Conservation (phyloP, 2,888 invertebrate species). For the Abrostola triplasia region DNA sequence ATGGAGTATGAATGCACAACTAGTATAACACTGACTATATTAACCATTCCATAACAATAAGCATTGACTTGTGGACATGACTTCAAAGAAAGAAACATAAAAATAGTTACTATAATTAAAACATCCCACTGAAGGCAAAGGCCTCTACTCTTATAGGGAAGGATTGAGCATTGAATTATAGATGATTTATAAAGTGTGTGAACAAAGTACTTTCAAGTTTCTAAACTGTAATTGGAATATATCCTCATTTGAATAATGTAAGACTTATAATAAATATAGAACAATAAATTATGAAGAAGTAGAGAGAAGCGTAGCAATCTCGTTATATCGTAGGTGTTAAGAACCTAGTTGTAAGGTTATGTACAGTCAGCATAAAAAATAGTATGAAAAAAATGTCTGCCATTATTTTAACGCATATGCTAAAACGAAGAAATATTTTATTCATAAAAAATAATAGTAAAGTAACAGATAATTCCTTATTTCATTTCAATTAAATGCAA, state of each 20-base stretch:
- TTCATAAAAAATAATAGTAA: neutral
- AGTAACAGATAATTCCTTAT: neutral
- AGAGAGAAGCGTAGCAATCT: constrained; percentile 54
- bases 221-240: neutral
- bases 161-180: too few species aligned
- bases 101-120: too few species aligned
- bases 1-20: constrained; percentile 32
- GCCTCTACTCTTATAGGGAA: too few species aligned
- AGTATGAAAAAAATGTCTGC: neutral
- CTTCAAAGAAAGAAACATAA: too few species aligned
- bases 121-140: too few species aligned
- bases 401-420: too few species aligned
- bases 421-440: neutral
- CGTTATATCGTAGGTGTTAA: constrained; percentile 33
- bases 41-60: constrained; percentile 50
- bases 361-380: neutral
- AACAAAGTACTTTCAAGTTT: too few species aligned
- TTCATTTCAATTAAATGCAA: too few species aligned
- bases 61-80: constrained; percentile 13
- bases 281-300: constrained; percentile 35
- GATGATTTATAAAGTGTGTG: too few species aligned
- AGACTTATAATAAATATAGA: constrained; percentile 36
- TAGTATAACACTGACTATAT: constrained; percentile 19
- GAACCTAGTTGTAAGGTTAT: neutral
- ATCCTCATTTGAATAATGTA: constrained; percentile 24